Conservation (phyloP, 1,140 invertebrate genomes). For the Hypsibius dujardini region DNA sequence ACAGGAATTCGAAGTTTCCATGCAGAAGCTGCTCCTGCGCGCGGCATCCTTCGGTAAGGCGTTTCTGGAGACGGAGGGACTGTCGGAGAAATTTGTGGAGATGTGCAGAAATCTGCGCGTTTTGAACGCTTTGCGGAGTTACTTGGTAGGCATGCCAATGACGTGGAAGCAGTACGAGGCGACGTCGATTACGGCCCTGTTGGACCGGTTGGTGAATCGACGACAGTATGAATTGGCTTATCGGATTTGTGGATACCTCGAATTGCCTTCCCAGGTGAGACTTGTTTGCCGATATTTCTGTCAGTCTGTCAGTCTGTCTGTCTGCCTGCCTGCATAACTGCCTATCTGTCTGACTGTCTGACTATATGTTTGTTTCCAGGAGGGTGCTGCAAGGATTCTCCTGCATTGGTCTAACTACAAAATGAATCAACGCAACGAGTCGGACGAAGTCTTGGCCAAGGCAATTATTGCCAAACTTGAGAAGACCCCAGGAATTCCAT, state of each 20-base stretch:
- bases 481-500: conserved; percentile 68
- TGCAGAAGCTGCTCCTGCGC: conserved; percentile 72
- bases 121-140: conserved; percentile 69
- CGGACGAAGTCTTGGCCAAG: conserved; percentile 59
- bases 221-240: conserved; percentile 75
- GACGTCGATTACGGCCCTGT: not conserved
- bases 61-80: conserved; percentile 51
- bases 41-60: conserved; percentile 86
- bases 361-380: conserved; percentile 25
- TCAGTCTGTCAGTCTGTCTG: not conserved
- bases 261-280: conserved; percentile 43
- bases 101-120: conserved; percentile 73
- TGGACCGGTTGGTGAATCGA: conserved; percentile 49
- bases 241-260: conserved; percentile 69
- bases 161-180: conserved; percentile 57
- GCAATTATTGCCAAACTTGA: conserved; percentile 77
- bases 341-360: no score
- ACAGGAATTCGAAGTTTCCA: conserved; percentile 63
- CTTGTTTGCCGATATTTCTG: not conserved
- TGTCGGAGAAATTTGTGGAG: conserved; percentile 62
- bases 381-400: conserved; percentile 68
- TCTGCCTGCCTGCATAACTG: no score
- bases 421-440: conserved; percentile 61
- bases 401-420: conserved; percentile 96
- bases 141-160: conserved; percentile 69